Percentiles rank a stretch among this genome's conserved stretches.
Conservation (phyloP, 2,113 vertebrate species). For the Grus americana region DNA sequence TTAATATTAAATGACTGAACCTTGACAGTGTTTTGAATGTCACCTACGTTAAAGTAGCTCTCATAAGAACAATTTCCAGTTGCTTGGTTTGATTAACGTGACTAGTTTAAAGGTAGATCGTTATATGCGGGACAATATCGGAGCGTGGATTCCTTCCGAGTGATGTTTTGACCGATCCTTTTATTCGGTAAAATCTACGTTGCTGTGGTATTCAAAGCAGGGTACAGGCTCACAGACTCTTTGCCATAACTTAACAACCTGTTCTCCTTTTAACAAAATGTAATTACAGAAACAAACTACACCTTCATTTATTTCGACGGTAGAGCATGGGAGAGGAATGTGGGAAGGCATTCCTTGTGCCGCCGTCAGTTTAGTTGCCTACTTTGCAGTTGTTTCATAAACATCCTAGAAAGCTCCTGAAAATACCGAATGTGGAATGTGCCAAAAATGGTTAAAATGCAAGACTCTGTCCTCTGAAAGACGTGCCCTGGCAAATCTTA, state of each 20-base stretch:
- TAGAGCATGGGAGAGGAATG: slow-evolving; percentile 39
- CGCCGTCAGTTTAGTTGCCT: neutral
- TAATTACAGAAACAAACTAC: slow-evolving; percentile 53
- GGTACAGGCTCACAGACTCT: neutral
- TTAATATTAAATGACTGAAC: neutral
- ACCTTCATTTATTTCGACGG: neutral
- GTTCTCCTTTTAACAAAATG: slow-evolving; percentile 33
- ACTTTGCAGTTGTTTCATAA: slow-evolving; percentile 30
- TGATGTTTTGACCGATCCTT: neutral
- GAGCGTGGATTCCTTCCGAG: neutral
- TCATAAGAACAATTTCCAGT: neutral
- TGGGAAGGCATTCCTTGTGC: slow-evolving; percentile 2
- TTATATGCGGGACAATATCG: neutral
- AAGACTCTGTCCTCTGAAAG: slow-evolving; percentile 11
- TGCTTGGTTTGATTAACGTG: neutral
- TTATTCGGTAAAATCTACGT: neutral
- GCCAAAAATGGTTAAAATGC: slow-evolving; percentile 57
- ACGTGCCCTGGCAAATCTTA: slow-evolving; percentile 48
- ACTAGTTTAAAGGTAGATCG: neutral
- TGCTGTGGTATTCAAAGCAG: neutral
- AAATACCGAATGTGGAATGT: slow-evolving; percentile 18
- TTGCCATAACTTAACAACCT: neutral
- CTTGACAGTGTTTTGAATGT: neutral
- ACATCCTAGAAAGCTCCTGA: slow-evolving; percentile 61
- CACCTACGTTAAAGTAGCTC: neutral